Evolutionary conservation across 2,797 vertebrate species (phyloP).

Genomic region (Hoplostethus mediterraneus): DNA sequence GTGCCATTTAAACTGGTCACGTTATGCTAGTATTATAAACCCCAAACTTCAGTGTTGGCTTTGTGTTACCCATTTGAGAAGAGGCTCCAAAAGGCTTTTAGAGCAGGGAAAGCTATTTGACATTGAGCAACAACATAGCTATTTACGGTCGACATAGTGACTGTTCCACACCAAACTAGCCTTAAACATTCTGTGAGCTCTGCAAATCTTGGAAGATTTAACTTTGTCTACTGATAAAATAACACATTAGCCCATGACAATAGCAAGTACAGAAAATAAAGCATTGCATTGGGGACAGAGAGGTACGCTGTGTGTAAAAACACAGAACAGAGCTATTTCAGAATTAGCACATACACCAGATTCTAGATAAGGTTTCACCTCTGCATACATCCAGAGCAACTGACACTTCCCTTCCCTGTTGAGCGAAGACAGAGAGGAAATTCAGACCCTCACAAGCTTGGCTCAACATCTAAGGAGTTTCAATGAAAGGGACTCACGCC

Average conservation of each 20-base stretch:
- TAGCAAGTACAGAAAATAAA: slow-evolving; percentile 19
- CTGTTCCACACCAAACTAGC: background rate
- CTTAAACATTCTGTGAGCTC: background rate
- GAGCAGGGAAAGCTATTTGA: background rate
- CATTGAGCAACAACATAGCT: slow-evolving; percentile 5
- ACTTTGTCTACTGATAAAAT: slow-evolving; percentile 16
- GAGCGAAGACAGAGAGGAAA: slow-evolving; percentile 72
- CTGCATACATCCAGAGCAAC: slow-evolving; percentile 68
- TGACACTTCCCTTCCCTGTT: slow-evolving; percentile 69
- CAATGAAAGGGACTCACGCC: slow-evolving; percentile 66
- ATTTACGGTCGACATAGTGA: background rate
- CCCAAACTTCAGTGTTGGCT: background rate
- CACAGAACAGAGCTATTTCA: slow-evolving; percentile 47
- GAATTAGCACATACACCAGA: slow-evolving; percentile 72
- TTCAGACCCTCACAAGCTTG: slow-evolving; percentile 66
- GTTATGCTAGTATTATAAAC: slow-evolving; percentile 15
- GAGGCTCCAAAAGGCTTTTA: background rate
- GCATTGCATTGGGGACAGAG: slow-evolving; percentile 18
- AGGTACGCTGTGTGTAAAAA: slow-evolving; percentile 36
- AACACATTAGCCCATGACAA: slow-evolving; percentile 35
- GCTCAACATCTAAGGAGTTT: slow-evolving; percentile 64
- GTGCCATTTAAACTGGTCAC: slow-evolving; percentile 2
- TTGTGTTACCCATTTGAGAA: slow-evolving; percentile 7
- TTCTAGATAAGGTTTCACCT: slow-evolving; percentile 77
- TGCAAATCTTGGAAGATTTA: background rate